These are phyloP conservation scores for Falco cherrug DNA, from an alignment of 2,797 vertebrate species.

Conservation along the genomic window DNA sequence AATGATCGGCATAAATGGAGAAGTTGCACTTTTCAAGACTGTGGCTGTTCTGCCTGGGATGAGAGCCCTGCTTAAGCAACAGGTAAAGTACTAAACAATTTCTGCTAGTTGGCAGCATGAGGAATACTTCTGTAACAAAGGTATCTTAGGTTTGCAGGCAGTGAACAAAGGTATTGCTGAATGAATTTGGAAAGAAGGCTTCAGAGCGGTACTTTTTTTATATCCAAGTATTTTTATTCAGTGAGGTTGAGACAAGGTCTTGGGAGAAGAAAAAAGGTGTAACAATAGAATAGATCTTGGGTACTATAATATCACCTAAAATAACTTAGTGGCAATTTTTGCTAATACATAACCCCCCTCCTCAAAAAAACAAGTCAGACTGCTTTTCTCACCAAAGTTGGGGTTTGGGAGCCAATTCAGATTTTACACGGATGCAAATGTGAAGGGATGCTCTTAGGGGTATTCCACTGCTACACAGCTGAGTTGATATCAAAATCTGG, in stretches of 20 bases:
- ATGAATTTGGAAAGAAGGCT: background rate
- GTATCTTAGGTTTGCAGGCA: background rate
- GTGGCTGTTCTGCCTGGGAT: background rate
- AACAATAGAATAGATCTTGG: background rate
- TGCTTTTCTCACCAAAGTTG: background rate
- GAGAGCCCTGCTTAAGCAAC: background rate
- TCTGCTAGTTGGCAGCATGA: background rate
- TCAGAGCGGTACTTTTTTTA: background rate
- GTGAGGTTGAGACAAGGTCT: background rate
- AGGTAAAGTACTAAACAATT: background rate
- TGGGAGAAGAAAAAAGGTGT: background rate
- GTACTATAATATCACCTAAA: background rate
- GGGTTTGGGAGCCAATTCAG: background rate
- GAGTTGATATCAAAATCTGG: background rate
- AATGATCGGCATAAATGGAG: background rate
- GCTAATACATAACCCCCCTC: fast-evolving
- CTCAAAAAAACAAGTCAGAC: background rate
- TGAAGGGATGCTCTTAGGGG: background rate
- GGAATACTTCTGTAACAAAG: background rate
- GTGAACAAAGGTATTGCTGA: background rate
- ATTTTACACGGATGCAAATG: background rate
- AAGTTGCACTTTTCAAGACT: background rate
- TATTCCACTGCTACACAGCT: background rate
- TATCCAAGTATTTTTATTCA: constrained; percentile 34
- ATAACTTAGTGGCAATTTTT: background rate